Base-by-base conservation (phyloP, 2,113 vertebrate species). In the Hucho hucho region DNA sequence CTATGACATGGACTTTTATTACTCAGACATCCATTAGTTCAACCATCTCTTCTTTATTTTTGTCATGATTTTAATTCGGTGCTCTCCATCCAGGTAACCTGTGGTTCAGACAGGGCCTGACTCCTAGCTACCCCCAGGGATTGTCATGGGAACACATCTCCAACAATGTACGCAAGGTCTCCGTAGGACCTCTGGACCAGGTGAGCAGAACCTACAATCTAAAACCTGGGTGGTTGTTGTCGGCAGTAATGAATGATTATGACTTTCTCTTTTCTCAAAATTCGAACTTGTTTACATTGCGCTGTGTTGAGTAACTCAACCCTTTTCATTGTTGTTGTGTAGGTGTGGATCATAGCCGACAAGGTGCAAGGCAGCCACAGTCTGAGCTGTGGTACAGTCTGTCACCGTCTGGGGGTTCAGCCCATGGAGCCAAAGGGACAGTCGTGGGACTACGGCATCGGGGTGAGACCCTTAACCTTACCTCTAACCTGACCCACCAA, bases 271-370 rank as follows among this genome's bases (percentile, higher is more conserved):
- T 43, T 43, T 43, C 1, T 43, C 37, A 43, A 43, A 43, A 43
- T 43, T 11, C 2, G 0, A 43, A 43, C 7, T 2, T 43, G 7
- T 43, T 43, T 6, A 43, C 7, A 43, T 11, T 43, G 37, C 37
- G 9, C 37, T 53, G 47, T 53, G 13, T 53, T 2, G 29, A 32
- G 32, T n/a, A 6, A 11, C 32, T 65, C n/a, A n/a, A 9, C 56
- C 61, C 4, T 18, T 69, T 2, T 14, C 78, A 13, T 25, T 16
- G 11, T 80, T 20, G 22, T 6, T 43, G 37, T 43, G 37, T 11
- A 99, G 98, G 94, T 99, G 82, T 99, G 98, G 98, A 95, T 99
- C 83, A 96, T 98, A n/a, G 98, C 97, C 32, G 94, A 97, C 88
- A 98, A 97, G 79, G 97, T 99, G 16, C 97, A 99, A 86, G 98